Evolutionary conservation across 1,140 invertebrate genomes (phyloP).

Genomic region (Grapholita molesta): DNA sequence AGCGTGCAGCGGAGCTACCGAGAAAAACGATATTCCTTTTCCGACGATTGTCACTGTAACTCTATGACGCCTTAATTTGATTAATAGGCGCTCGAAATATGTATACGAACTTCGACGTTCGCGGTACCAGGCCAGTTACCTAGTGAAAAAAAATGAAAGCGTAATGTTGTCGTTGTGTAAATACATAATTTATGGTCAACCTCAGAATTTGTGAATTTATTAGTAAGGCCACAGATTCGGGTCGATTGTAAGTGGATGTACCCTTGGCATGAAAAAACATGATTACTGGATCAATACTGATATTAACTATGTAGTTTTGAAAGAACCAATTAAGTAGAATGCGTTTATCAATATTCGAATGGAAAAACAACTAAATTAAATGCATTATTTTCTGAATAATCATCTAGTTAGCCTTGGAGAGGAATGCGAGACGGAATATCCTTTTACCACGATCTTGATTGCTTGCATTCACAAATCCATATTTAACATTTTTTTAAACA

Average conservation of each 20-base stretch:
- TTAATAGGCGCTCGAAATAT: too few relatives aligned
- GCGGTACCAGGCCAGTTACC: too few relatives aligned
- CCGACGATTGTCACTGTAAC: too few relatives aligned
- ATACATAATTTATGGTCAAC: background rate
- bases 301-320: background rate
- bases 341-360: background rate
- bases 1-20: too few relatives aligned
- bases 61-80: too few relatives aligned
- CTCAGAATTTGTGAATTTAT: background rate
- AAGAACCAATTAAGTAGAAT: background rate
- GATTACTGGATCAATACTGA: background rate
- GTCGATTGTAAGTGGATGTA: background rate
- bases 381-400: background rate
- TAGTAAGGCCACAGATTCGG: background rate
- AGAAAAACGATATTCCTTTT: too few relatives aligned
- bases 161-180: too few relatives aligned
- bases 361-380: background rate
- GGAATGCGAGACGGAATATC: background rate
- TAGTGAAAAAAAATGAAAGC: background rate
- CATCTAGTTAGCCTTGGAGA: conserved; percentile 1
- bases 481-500: too few relatives aligned
- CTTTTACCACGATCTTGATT: background rate
- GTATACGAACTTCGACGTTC: too few relatives aligned
- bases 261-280: background rate
- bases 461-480: background rate